Evolutionary conservation across 2,888 invertebrate species (phyloP).

Genomic region (Philopedon plagiatum): DNA sequence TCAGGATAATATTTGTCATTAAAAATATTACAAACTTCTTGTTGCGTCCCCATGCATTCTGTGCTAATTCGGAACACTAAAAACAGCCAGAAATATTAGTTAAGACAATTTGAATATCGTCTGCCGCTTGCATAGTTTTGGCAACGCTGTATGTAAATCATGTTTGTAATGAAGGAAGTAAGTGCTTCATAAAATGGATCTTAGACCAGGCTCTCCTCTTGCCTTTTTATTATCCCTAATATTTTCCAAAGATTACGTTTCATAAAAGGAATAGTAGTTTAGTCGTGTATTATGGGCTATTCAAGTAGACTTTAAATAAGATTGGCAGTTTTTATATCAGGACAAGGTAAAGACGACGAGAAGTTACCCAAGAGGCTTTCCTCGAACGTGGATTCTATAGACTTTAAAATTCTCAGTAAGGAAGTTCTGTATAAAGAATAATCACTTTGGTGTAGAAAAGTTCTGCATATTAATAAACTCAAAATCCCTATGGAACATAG

Average conservation of each 20-base stretch:
- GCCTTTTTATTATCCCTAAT: conserved; percentile 1
- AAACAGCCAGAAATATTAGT: too few species aligned
- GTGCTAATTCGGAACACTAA: too few species aligned
- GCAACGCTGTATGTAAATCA: conserved; percentile 1
- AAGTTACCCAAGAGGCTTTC: not conserved
- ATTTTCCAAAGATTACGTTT: conserved; percentile 1
- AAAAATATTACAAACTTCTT: too few species aligned
- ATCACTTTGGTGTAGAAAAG: too few species aligned
- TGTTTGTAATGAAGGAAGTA: not conserved
- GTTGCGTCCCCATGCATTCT: too few species aligned
- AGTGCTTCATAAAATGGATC: not conserved
- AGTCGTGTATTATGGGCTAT: not conserved
- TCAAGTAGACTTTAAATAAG: not conserved
- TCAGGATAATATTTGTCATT: too few species aligned
- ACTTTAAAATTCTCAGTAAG: too few species aligned
- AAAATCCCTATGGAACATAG: too few species aligned
- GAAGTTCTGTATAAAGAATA: too few species aligned
- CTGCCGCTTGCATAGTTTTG: not conserved
- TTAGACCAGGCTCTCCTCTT: not conserved
- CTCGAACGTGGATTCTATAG: too few species aligned
- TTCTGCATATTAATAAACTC: too few species aligned
- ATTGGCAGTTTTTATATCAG: not conserved
- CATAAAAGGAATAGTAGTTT: not conserved
- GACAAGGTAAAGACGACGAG: not conserved
- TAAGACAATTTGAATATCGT: too few species aligned